Evolutionary conservation across 2,888 invertebrate genomes (phyloP).

Genomic region (Pyrrhia umbra): DNA sequence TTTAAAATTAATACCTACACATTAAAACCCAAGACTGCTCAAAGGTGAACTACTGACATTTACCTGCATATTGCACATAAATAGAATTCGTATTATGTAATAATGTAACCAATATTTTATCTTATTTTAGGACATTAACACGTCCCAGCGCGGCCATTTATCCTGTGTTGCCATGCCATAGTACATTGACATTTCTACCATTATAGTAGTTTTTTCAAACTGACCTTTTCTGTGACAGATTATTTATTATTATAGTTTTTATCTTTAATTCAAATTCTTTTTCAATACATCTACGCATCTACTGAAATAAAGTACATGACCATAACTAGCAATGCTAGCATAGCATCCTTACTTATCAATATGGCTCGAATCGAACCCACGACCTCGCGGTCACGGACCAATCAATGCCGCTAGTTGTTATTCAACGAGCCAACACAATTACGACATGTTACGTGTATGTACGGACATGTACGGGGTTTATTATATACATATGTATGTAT

Average conservation of each 20-base stretch:
- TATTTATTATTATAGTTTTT: no score
- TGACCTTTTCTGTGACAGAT: neutral
- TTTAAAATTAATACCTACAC: neutral
- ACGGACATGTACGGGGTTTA: neutral
- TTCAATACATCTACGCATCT: neutral
- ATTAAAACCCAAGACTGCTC: neutral
- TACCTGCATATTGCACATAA: conserved; percentile 22
- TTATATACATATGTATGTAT: neutral
- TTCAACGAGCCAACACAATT: conserved; percentile 31
- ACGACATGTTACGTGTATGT: conserved; percentile 41
- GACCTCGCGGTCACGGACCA: conserved; percentile 45
- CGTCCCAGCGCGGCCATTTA: neutral
- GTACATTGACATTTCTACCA: conserved; percentile 34
- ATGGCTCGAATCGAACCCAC: conserved; percentile 36
- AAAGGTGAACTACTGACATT: conserved; percentile 54
- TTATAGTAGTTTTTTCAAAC: conserved; percentile 22
- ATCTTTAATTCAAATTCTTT: neutral
- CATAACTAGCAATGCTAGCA: conserved; percentile 9
- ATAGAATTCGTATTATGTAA: conserved; percentile 18
- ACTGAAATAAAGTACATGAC: conserved; percentile 7
- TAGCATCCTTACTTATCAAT: conserved; percentile 37
- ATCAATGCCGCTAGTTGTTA: conserved; percentile 44
- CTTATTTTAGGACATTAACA: conserved; percentile 25
- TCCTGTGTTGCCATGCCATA: conserved; percentile 5
- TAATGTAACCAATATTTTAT: conserved; percentile 18